Conservation (phyloP, 1,140 invertebrate genomes). For the Amyelois transitella region DNA sequence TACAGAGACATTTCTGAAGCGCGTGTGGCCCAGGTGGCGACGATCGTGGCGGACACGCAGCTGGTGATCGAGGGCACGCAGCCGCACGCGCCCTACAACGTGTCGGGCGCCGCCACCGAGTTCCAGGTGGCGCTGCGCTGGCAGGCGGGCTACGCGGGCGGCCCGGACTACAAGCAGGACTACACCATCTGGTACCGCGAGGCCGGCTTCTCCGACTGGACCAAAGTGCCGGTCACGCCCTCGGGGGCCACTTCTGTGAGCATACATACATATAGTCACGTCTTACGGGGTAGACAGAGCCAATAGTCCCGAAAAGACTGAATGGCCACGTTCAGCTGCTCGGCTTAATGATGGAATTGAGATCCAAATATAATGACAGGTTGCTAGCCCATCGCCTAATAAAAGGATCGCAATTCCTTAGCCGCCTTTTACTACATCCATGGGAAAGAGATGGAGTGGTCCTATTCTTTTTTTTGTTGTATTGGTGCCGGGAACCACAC, state of each 20-base stretch:
- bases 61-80: constrained; percentile 96
- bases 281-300: too few relatives aligned
- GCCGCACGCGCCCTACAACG: constrained; percentile 96
- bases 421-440: too few relatives aligned
- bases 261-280: background rate
- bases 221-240: constrained; percentile 93
- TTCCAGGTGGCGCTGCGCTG: constrained; percentile 93
- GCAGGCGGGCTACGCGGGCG: constrained; percentile 96
- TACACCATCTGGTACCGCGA: constrained; percentile 95
- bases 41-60: constrained; percentile 91
- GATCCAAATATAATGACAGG: too few relatives aligned
- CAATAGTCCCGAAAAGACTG: too few relatives aligned
- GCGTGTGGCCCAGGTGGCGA: constrained; percentile 80
- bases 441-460: too few relatives aligned
- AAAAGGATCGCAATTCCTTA: too few relatives aligned
- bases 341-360: too few relatives aligned
- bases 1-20: background rate
- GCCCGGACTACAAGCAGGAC: constrained; percentile 94
- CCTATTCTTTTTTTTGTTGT: too few relatives aligned
- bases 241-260: constrained; percentile 85
- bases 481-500: too few relatives aligned
- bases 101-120: constrained; percentile 89
- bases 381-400: too few relatives aligned
- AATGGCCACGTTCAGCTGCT: too few relatives aligned
- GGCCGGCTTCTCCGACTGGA: constrained; percentile 89